These are phyloP conservation scores for Pachyuromys duprasi DNA, from an alignment of 2,797 vertebrate species.

Conservation along the genomic window DNA sequence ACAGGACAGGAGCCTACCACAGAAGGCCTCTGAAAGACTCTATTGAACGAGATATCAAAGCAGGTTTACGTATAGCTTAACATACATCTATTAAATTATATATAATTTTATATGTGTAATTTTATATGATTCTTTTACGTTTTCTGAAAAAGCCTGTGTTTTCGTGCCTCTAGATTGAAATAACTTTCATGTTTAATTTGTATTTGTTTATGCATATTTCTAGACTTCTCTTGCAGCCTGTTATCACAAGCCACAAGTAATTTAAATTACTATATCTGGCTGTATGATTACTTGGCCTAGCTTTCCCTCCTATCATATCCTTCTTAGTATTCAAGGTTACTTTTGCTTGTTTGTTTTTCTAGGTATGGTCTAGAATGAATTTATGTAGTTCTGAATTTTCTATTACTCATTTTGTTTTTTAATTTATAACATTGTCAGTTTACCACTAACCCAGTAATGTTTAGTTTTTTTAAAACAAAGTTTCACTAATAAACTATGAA, in stretches of 20 bases:
- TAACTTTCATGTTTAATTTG: constrained; percentile 17
- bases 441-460: not conserved
- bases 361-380: not conserved
- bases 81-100: not conserved
- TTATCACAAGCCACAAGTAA: not conserved
- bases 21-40: too few species aligned
- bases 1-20: too few species aligned
- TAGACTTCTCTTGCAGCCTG: not conserved
- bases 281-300: not conserved
- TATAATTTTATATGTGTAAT: not conserved
- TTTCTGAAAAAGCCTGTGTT: not conserved
- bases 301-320: not conserved
- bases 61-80: not conserved
- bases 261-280: not conserved
- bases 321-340: not conserved
- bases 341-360: constrained; percentile 33
- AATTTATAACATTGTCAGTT: constrained; percentile 12
- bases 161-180: not conserved
- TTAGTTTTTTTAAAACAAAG: not conserved
- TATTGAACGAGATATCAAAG: too few species aligned
- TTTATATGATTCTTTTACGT: not conserved
- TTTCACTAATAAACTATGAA: not conserved
- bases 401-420: not conserved
- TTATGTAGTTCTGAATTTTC: constrained; percentile 5
- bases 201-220: not conserved